Evolutionary conservation across 1,140 invertebrate species (phyloP).

Genomic region (Trachymyrmex cornetzi): DNA sequence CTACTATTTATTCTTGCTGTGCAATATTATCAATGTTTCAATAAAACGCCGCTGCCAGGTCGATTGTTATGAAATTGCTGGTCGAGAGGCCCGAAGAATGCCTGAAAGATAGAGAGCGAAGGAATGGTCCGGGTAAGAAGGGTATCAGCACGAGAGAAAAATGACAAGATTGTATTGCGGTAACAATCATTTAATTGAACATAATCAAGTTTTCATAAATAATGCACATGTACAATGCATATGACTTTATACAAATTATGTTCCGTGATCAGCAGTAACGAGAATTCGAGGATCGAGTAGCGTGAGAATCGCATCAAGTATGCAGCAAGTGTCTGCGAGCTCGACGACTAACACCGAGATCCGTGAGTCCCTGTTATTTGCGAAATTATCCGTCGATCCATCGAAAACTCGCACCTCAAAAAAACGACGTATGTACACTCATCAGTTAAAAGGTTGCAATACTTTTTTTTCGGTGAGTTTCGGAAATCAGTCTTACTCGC

Average conservation of each 20-base stretch:
- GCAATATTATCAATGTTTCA: neutral
- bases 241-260: constrained; percentile 77
- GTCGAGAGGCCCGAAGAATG: neutral
- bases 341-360: constrained; percentile 28
- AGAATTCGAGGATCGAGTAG: constrained; percentile 72
- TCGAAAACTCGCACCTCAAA: constrained; percentile 69
- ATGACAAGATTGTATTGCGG: constrained; percentile 76
- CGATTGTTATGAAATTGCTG: neutral
- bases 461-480: no score
- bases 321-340: constrained; percentile 21
- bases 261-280: constrained; percentile 47
- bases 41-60: neutral
- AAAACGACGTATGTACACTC: constrained; percentile 17
- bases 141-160: constrained; percentile 62
- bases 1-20: neutral
- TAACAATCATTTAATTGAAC: constrained; percentile 85
- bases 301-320: constrained; percentile 10
- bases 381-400: constrained; percentile 64
- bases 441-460: no score
- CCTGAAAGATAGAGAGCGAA: neutral
- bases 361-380: neutral
- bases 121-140: neutral
- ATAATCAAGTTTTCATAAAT: constrained; percentile 82
- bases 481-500: no score
- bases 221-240: constrained; percentile 81